Evolutionary conservation across 2,797 vertebrate species (phyloP).

Genomic region (Dryobates pubescens): DNA sequence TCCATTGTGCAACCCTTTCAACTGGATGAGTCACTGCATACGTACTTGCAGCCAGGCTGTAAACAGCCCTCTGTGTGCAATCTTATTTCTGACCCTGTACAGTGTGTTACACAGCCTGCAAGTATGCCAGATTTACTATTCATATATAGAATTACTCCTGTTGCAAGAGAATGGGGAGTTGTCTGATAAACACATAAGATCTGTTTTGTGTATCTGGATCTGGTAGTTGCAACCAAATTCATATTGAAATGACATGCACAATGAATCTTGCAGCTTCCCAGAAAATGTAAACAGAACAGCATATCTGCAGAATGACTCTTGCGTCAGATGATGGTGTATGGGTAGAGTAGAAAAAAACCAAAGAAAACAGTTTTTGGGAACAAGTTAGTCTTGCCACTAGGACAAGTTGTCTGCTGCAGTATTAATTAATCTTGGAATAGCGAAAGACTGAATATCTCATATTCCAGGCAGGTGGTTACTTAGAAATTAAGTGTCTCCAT

Average conservation of each 20-base stretch:
- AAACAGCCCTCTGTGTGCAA: not conserved
- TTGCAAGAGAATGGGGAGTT: not conserved
- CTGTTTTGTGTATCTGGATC: not conserved
- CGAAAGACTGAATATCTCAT: not conserved
- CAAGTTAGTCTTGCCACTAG: not conserved
- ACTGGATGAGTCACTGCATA: slow-evolving; percentile 19
- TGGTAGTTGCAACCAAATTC: not conserved
- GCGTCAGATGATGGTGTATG: no score
- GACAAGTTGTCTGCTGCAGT: not conserved
- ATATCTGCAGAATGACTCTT: not conserved
- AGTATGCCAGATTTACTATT: not conserved
- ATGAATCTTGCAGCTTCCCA: not conserved
- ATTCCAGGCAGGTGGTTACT: not conserved
- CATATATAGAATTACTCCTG: not conserved
- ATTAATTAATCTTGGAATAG: not conserved
- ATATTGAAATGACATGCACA: not conserved
- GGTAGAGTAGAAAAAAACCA: not conserved
- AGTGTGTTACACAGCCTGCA: not conserved
- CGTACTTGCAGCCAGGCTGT: not conserved
- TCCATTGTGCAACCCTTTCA: not conserved
- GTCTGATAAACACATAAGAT: not conserved
- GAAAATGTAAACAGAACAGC: not conserved
- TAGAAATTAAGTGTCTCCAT: not conserved
- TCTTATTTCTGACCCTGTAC: not conserved
- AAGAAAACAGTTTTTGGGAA: not conserved